phyloP scores from a whole-genome alignment of 2,113 vertebrate genomes.

The Nerophis lumbriciformis region DNA sequence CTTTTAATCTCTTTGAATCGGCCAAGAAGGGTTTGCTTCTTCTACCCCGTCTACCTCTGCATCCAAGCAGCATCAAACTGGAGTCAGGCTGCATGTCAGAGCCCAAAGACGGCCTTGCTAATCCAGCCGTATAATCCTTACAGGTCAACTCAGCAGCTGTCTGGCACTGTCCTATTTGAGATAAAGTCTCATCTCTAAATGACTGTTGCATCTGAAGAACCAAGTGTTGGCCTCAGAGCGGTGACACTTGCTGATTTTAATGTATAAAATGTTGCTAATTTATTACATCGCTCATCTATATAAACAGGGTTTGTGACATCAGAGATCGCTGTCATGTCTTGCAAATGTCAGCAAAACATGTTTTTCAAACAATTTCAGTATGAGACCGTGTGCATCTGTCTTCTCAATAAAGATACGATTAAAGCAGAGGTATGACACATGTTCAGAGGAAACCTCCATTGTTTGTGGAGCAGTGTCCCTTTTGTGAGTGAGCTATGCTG shows the following conservation, averaged over 20 bases:
- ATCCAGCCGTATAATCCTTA: constrained; percentile 62
- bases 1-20: constrained; percentile 27
- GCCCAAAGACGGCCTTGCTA: constrained; percentile 47
- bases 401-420: constrained; percentile 24
- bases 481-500: constrained; percentile 9
- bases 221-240: constrained; percentile 29
- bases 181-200: constrained; percentile 54
- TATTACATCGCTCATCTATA: constrained; percentile 48
- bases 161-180: constrained; percentile 55
- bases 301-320: not conserved
- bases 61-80: constrained; percentile 54
- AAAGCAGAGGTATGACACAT: constrained; percentile 16
- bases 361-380: constrained; percentile 23
- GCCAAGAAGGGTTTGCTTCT: constrained; percentile 8
- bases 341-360: constrained; percentile 15
- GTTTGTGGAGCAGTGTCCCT: constrained; percentile 9
- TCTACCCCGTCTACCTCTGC: constrained; percentile 32
- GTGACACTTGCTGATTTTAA: constrained; percentile 26
- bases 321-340: not conserved
- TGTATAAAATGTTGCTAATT: constrained; percentile 50
- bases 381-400: constrained; percentile 14
- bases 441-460: constrained; percentile 24
- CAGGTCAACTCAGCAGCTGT: constrained; percentile 60
- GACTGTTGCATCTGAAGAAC: constrained; percentile 30
- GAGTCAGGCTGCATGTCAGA: constrained; percentile 55